These are phyloP conservation scores for Platycheirus albimanus DNA, from an alignment of 2,888 invertebrate genomes.

Conservation along the genomic window DNA sequence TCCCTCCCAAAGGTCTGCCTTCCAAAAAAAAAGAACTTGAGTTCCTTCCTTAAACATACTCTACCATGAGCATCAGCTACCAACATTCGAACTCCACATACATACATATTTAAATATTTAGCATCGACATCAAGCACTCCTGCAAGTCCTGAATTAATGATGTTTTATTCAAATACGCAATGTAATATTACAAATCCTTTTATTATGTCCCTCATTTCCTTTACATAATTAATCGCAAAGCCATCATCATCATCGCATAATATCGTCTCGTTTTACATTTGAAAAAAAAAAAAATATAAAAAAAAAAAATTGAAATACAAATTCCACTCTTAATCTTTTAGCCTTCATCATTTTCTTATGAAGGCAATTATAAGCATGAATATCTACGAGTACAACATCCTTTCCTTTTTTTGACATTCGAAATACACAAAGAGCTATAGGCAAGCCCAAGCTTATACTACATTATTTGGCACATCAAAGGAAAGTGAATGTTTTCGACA, in stretches of 20 bases:
- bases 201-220: constrained; percentile 60
- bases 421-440: background rate
- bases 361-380: constrained; percentile 66
- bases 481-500: constrained; percentile 65
- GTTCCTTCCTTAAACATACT: background rate
- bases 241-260: no score
- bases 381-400: constrained; percentile 26
- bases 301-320: background rate
- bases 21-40: constrained; percentile 18
- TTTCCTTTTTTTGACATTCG: constrained; percentile 31
- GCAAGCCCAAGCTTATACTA: background rate
- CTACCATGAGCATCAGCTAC: no score
- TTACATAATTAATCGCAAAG: constrained; percentile 61
- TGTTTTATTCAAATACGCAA: constrained; percentile 55
- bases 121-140: constrained; percentile 13
- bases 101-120: constrained; percentile 26
- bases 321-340: constrained; percentile 31
- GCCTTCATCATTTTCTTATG: constrained; percentile 50
- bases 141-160: constrained; percentile 15
- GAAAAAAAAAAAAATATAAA: background rate
- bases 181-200: constrained; percentile 67
- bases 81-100: no score
- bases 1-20: constrained; percentile 9
- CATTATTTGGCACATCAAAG: constrained; percentile 51
- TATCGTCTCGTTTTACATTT: constrained; percentile 31